Base-by-base conservation (phyloP, 2,888 invertebrate genomes). In the Scelioninae gen. 1 region DNA sequence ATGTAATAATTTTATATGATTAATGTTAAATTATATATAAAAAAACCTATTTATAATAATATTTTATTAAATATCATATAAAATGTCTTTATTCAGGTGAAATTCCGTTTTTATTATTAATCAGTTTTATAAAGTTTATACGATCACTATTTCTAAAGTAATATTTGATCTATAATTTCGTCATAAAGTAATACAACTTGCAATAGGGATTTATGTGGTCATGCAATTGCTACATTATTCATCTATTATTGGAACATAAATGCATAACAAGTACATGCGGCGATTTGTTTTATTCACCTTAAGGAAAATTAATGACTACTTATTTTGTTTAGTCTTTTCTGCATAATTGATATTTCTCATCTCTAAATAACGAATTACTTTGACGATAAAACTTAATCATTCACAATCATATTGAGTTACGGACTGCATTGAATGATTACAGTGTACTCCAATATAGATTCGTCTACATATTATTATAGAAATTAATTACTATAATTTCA, bases 201-300 rank as follows among this genome's bases (percentile, higher is more conserved):
- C n/a, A 43, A 23, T 43, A 23, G 43, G 13, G 43, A 43, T 60
- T 32, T 16, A 60, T 60, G 60, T 29, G 60, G 43, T 60, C 29
- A 43, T 15, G 29, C 40, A 60, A 60, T 60, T 29, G 43, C 43
- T 60, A 60, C 43, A 60, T 60, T 60, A 40, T 43, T 60, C 60
- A 60, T 60, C 31, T 7, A 29, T 29, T 60, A 60, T 43, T 60
- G 60, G 29, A 60, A 11, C 7, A 29, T 60, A 43, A 43, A 60
- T 60, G 43, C 43, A 60, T 60, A 43, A 43, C 43, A n/a, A 43
- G 29, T 13, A 29, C 29, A 29, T 7, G 43, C 11, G 43, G 43
- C n/a, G 60, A 60, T 40, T 60, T 60, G 60, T 43, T 60, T 60
- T 60, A 43, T 43, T 60, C 16, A 29, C 40, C 43, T 29, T 29